Percentiles rank a stretch among this genome's conserved stretches.
Evolutionary conservation across 2,888 invertebrate species (phyloP).

Genomic region (Thereva unica): DNA sequence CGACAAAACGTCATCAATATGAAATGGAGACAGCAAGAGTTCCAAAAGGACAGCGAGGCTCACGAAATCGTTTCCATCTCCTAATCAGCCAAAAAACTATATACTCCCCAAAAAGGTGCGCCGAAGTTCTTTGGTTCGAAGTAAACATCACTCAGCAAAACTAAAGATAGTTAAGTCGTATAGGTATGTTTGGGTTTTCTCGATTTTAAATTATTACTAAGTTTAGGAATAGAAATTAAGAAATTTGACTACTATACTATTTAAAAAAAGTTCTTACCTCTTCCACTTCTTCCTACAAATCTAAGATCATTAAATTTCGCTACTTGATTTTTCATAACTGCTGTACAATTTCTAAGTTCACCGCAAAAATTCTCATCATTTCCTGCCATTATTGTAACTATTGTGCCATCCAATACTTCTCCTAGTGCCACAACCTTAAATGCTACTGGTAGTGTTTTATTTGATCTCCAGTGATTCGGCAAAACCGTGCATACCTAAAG

Average conservation of each 20-base stretch:
- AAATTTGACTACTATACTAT: background rate
- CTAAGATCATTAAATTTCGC: slow-evolving; percentile 97
- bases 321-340: slow-evolving; percentile 95
- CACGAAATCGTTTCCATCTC: no score
- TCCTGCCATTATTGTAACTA: slow-evolving; percentile 91
- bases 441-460: slow-evolving; percentile 93
- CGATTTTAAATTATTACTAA: no score
- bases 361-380: slow-evolving; percentile 98
- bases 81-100: no score
- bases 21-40: no score
- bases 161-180: no score
- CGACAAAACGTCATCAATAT: no score
- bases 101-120: no score
- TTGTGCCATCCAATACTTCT: slow-evolving; percentile 91
- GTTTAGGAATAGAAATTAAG: background rate
- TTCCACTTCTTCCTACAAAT: slow-evolving; percentile 94
- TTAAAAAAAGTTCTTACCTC: slow-evolving; percentile 70
- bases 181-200: no score
- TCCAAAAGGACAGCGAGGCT: no score
- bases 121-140: no score
- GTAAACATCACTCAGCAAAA: no score
- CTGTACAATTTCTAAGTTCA: slow-evolving; percentile 89
- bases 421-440: slow-evolving; percentile 94
- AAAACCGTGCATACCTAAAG: slow-evolving; percentile 78
- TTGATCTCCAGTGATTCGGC: slow-evolving; percentile 95